Evolutionary conservation across 1,140 invertebrate genomes (phyloP).

Genomic region (Bombus impatiens): DNA sequence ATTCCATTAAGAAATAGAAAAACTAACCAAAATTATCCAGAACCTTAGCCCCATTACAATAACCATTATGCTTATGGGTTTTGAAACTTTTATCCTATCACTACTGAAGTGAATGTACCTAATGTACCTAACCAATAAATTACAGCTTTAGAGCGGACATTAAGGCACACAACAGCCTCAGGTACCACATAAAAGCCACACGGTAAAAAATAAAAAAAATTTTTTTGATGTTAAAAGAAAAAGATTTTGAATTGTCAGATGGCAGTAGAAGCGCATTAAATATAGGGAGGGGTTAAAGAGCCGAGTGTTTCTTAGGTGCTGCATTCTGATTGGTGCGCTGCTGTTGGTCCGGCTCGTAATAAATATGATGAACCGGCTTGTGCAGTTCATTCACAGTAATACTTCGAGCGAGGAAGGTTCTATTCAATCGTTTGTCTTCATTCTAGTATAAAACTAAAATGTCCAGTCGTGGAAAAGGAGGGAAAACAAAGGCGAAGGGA

Average conservation of each 20-base stretch:
- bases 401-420: neutral
- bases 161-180: no score
- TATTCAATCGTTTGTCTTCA: neutral
- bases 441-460: constrained; percentile 61
- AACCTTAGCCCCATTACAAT: no score
- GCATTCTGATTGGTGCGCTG: constrained; percentile 29
- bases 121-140: no score
- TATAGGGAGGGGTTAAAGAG: neutral
- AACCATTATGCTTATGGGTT: no score
- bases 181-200: no score
- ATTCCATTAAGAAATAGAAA: no score
- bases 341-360: neutral
- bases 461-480: constrained; percentile 81
- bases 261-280: neutral
- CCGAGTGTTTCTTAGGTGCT: neutral
- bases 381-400: neutral
- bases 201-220: no score
- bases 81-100: no score
- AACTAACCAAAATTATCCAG: no score
- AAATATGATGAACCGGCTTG: neutral
- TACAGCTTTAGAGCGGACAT: no score
- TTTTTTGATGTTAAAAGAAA: no score
- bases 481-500: constrained; percentile 80
- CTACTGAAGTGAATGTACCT: no score
- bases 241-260: neutral